These are phyloP conservation scores for Scolanthus callimorphus DNA, from an alignment of 92 coral and sea anemone genomes.

Conservation along the genomic window DNA sequence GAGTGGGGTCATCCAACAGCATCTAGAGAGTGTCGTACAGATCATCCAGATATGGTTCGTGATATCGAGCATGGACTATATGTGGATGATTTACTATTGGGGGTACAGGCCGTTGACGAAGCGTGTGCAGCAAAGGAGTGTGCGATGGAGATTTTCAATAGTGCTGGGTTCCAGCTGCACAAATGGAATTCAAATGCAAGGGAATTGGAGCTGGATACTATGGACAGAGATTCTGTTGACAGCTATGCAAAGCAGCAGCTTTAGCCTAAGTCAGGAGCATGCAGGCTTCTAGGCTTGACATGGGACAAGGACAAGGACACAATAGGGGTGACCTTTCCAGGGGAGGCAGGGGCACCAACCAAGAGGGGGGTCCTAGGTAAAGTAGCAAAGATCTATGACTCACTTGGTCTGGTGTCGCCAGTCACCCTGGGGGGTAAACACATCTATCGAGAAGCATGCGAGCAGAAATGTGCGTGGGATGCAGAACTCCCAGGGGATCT, in stretches of 20 bases:
- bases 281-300: not conserved
- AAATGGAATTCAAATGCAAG: not conserved
- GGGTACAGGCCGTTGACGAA: too few relatives aligned
- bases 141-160: too few relatives aligned
- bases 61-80: too few relatives aligned
- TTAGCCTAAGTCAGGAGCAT: conserved; percentile 5
- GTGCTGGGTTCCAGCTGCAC: not conserved
- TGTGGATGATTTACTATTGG: too few relatives aligned
- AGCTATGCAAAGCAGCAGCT: conserved; percentile 39
- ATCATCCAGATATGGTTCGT: too few relatives aligned
- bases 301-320: not conserved
- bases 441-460: conserved; percentile 5
- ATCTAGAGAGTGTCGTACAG: too few relatives aligned
- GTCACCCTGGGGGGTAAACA: not conserved
- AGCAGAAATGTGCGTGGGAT: conserved; percentile 25
- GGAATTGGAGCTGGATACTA: not conserved
- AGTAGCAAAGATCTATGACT: conserved; percentile 7
- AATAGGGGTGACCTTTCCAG: conserved; percentile 10
- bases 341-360: not conserved
- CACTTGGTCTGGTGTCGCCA: not conserved
- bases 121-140: too few relatives aligned
- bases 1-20: conserved; percentile 41
- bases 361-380: not conserved
- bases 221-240: too few relatives aligned
- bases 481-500: conserved; percentile 4